These are phyloP conservation scores for Cyanocitta stelleri DNA, from an alignment of 2,113 vertebrate genomes.

Conservation along the genomic window DNA sequence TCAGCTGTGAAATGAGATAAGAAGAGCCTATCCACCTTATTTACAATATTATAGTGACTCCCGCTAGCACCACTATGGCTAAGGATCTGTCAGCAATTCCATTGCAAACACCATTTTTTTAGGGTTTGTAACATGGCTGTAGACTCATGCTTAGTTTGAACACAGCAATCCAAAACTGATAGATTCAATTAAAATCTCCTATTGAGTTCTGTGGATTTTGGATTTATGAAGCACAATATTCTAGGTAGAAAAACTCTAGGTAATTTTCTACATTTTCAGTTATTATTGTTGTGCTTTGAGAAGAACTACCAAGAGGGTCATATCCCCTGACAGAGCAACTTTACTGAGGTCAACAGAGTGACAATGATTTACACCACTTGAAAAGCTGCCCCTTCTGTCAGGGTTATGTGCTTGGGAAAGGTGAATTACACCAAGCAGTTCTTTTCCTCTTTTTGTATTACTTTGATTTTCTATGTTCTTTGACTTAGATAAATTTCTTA, in stretches of 20 bases:
- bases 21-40: conserved; percentile 70
- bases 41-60: conserved; percentile 60
- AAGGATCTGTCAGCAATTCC: conserved; percentile 47
- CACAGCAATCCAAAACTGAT: neutral
- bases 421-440: neutral
- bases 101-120: conserved; percentile 30
- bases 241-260: neutral
- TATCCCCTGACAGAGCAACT: neutral
- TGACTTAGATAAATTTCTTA: neutral
- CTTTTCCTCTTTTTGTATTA: neutral
- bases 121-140: neutral
- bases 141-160: neutral
- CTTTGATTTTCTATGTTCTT: neutral
- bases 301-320: neutral
- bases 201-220: neutral
- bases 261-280: neutral
- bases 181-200: neutral
- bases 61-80: neutral
- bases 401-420: neutral
- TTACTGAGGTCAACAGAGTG: neutral
- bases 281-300: neutral
- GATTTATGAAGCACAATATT: neutral
- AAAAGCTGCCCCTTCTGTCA: neutral
- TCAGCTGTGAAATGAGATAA: conserved; percentile 79
- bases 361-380: neutral